Percentiles rank a stretch among this genome's conserved stretches.
Conservation (phyloP, 2,113 vertebrate species). For the Lathamus discolor region DNA sequence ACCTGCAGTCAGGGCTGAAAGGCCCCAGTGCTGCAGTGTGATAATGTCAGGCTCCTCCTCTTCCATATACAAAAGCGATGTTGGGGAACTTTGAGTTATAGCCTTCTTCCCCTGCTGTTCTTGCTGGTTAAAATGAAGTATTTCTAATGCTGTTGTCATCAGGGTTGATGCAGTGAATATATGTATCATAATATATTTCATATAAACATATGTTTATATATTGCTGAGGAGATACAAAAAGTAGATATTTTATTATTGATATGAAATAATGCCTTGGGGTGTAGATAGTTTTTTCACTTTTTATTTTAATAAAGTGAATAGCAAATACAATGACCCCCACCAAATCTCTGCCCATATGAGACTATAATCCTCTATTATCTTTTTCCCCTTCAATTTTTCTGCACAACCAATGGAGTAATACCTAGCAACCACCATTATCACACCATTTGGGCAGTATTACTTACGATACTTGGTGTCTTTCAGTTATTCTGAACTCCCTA, state of each 20-base stretch:
- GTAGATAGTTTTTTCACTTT: background rate
- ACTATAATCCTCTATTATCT: background rate
- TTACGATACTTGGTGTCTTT: background rate
- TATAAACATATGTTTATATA: background rate
- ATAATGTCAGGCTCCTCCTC: background rate
- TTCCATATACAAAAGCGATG: fast-evolving
- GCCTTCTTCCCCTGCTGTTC: background rate
- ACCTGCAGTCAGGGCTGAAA: fast-evolving
- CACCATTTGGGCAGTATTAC: background rate
- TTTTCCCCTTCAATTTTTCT: background rate
- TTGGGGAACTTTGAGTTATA: background rate
- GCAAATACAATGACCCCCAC: fast-evolving
- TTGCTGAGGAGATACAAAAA: background rate
- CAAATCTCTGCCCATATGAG: background rate
- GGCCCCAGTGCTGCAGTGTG: background rate
- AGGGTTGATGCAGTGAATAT: background rate
- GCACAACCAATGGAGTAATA: background rate
- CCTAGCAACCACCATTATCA: background rate
- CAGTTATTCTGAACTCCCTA: background rate
- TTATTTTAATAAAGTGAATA: background rate
- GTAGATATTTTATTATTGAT: background rate
- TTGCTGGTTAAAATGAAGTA: background rate
- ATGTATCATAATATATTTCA: background rate
- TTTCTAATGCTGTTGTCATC: background rate
- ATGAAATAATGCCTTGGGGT: background rate